Conservation (phyloP, 2,888 invertebrate species). For the Julus scanicus region DNA sequence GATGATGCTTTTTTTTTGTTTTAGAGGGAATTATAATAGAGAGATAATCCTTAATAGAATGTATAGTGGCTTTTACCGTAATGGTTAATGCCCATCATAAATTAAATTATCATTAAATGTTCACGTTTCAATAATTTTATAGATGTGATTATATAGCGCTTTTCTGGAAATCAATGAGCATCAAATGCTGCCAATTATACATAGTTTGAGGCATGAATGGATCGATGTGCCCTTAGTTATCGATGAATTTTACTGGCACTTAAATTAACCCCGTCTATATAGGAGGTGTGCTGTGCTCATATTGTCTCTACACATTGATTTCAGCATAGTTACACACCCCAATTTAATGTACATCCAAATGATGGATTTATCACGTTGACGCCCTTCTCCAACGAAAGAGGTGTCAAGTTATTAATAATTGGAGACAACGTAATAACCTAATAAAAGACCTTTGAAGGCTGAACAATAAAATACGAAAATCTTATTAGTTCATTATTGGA, state of each 20-base stretch:
- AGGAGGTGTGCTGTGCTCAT: no score
- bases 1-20: no score
- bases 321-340: not conserved
- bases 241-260: not conserved
- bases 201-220: not conserved
- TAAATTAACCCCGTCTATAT: not conserved
- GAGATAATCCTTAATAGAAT: no score
- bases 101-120: no score
- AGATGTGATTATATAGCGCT: no score
- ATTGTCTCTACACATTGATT: no score
- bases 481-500: not conserved
- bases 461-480: not conserved
- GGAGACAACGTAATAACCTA: slow-evolving; percentile 9
- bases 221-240: not conserved
- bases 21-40: no score
- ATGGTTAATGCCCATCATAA: no score
- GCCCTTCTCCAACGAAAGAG: not conserved
- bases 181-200: not conserved
- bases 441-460: slow-evolving; percentile 4
- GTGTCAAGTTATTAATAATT: not conserved
- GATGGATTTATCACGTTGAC: not conserved
- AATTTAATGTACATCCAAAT: not conserved
- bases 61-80: no score
- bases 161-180: not conserved
- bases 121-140: no score